Evolutionary conservation across 2,888 invertebrate species (phyloP).

Genomic region (Siphlonurus alternatus): DNA sequence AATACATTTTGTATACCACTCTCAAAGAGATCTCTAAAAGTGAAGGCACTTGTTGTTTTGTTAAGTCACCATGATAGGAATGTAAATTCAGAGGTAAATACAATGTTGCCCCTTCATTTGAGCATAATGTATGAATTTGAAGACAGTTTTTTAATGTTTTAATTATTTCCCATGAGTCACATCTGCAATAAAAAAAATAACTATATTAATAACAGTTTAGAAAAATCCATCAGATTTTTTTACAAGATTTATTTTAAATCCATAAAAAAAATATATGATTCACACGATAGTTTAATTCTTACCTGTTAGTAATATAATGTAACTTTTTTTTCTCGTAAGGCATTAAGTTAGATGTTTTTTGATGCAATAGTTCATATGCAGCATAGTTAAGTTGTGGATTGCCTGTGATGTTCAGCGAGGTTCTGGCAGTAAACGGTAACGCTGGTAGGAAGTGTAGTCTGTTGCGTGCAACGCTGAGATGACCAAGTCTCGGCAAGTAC

Average conservation of each 20-base stretch:
- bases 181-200: too few relatives aligned
- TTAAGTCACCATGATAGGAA: neutral
- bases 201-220: too few relatives aligned
- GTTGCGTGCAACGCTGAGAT: neutral
- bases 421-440: neutral
- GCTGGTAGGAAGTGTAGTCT: neutral
- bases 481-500: neutral
- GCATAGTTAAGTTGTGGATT: too few relatives aligned
- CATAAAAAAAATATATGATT: too few relatives aligned
- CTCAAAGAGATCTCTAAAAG: neutral
- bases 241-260: too few relatives aligned
- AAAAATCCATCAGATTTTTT: too few relatives aligned
- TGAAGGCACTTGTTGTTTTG: neutral
- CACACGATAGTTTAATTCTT: too few relatives aligned
- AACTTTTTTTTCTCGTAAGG: too few relatives aligned
- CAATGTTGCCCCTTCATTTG: neutral
- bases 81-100: neutral
- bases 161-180: neutral
- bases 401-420: too few relatives aligned
- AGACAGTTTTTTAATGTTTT: neutral
- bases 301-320: too few relatives aligned
- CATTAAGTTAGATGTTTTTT: too few relatives aligned
- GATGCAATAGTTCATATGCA: too few relatives aligned
- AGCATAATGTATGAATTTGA: neutral
- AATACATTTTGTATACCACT: neutral